phyloP scores from a whole-genome alignment of 2,113 vertebrate genomes.

The Talpa occidentalis region DNA sequence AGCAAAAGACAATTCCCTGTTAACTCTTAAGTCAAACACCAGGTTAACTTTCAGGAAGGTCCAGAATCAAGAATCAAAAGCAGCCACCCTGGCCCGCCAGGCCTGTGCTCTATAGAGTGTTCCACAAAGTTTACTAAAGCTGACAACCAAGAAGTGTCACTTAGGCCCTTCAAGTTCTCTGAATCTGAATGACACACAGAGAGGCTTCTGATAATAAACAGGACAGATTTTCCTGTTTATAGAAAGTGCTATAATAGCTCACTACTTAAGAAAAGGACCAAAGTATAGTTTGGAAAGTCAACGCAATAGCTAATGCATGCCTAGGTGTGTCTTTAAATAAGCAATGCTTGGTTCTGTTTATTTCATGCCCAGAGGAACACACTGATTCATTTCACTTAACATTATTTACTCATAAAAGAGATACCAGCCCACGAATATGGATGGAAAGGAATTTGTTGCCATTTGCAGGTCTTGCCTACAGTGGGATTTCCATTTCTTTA shows the following conservation, averaged over 20 bases:
- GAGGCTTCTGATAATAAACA: not conserved
- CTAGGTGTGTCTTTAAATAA: not conserved
- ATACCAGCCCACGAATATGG: not conserved
- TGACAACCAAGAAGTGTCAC: too few relatives aligned
- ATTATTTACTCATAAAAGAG: not conserved
- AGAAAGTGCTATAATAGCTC: not conserved
- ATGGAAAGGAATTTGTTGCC: too few relatives aligned
- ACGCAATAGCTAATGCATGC: not conserved
- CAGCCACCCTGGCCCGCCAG: not conserved
- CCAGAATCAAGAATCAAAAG: not conserved
- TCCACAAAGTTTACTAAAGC: too few relatives aligned
- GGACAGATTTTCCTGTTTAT: not conserved
- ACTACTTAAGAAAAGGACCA: not conserved
- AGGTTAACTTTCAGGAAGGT: not conserved
- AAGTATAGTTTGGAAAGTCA: not conserved
- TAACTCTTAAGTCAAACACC: not conserved
- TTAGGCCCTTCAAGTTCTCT: too few relatives aligned
- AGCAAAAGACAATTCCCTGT: not conserved
- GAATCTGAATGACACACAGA: rapidly evolving
- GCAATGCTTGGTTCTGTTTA: not conserved
- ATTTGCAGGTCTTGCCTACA: too few relatives aligned
- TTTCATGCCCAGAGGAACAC: not conserved
- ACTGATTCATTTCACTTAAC: not conserved
- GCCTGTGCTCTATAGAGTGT: not conserved
- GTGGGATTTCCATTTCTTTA: too few relatives aligned